Base-by-base conservation (phyloP, 2,113 vertebrate genomes). In the Pardalotus punctatus region DNA sequence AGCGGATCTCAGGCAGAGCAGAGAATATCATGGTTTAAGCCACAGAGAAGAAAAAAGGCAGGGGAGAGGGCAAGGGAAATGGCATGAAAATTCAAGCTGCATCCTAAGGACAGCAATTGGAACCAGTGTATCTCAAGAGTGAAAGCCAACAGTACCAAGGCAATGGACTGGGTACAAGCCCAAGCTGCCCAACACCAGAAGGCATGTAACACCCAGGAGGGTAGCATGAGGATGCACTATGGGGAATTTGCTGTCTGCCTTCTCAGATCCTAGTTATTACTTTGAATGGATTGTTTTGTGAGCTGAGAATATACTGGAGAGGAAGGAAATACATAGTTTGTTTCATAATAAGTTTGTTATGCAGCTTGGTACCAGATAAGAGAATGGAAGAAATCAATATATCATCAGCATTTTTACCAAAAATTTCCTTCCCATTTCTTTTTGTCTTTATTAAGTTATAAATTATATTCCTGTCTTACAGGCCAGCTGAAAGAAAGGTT, bases 141-240 rank as follows among this genome's bases (percentile, higher is more conserved):
- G 25, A 86, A 73, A 66, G 14, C 10, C 19, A 40, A 5, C 2
- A 16, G 5, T 69, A 24, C 9, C 40, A 40, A 65, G 31, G 45
- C 20, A 45, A 42, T 5, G 8, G 16, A 28, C 5, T 64, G 16
- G 9, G 27, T 5, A 47, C 14, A 16, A 31, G 29, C 13, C 9
- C 10, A 36, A 24, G 1, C 11, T 56, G 19, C 54, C 22, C 58
- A 50, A 36, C 13, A 35, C 14, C 27, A 50, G 14, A 74, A 62
- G 33, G 0, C 1, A 51, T 36, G 2, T 15, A 77, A n/a, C 0
- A 1, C 40, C 21, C 58, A 42, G 21, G 35, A 79, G 4, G 6
- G 3, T 3, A 18, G 13, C 2, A 4, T 12, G 23, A 66, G 25
- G 12, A 45, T 9, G 36, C 3, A 3, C 13, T 38, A 5, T 16